Percentiles rank a stretch among this genome's conserved stretches.
Conservation (phyloP, 2,797 vertebrate species). For the Hyperoplus immaculatus region DNA sequence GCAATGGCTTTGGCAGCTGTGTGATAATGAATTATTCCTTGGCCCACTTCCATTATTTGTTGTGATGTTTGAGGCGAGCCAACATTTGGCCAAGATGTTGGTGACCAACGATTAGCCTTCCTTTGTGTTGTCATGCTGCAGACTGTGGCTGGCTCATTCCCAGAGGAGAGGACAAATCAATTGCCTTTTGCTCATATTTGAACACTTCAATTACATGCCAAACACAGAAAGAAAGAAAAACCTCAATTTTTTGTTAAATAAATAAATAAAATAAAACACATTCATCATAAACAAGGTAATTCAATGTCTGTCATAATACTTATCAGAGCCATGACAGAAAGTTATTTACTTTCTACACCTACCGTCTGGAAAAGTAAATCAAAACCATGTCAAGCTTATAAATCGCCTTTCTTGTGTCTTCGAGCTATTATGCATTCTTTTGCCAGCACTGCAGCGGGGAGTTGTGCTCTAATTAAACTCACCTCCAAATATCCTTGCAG, state of each 20-base stretch:
- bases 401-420: constrained; percentile 76
- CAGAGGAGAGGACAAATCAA: constrained; percentile 46
- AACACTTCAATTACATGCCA: constrained; percentile 44
- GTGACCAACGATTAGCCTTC: constrained; percentile 73
- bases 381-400: constrained; percentile 77
- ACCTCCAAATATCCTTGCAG: constrained; percentile 84
- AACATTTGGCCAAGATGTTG: constrained; percentile 72
- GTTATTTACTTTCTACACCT: constrained; percentile 34
- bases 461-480: constrained; percentile 85
- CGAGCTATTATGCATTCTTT: constrained; percentile 80
- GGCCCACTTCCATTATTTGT: constrained; percentile 59
- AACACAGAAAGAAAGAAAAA: constrained; percentile 6
- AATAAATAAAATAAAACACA: too few relatives aligned
- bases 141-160: constrained; percentile 46
- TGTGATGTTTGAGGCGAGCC: constrained; percentile 67
- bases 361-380: constrained; percentile 47
- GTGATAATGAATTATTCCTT: constrained; percentile 70
- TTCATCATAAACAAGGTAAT: constrained; percentile 18
- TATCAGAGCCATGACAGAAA: constrained; percentile 26
- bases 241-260: background rate
- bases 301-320: constrained; percentile 27
- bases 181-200: constrained; percentile 48
- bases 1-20: constrained; percentile 53
- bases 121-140: constrained; percentile 59
- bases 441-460: constrained; percentile 76